Percentiles rank a stretch among this genome's conserved stretches.
Evolutionary conservation across 2,113 vertebrate species (phyloP).

Genomic region (Ammodramus savannarum): DNA sequence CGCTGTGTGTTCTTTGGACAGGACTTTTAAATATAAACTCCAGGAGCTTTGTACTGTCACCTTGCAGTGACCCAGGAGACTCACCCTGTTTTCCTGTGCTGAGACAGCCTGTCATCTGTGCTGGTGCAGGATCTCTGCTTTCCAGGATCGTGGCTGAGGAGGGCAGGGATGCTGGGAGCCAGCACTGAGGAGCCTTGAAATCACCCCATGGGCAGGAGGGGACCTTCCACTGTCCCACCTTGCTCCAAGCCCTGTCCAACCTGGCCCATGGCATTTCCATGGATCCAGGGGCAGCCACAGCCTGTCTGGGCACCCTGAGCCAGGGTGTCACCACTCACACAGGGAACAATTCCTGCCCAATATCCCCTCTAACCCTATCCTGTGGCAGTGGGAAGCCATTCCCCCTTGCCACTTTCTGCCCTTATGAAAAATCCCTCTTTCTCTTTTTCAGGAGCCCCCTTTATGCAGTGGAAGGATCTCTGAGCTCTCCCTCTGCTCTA

Average conservation of each 20-base stretch:
- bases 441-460: background rate
- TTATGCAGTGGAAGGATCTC: background rate
- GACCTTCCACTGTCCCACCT: rapidly evolving
- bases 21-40: background rate
- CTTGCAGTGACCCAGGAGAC: background rate
- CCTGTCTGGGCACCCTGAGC: background rate
- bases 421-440: background rate
- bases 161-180: background rate
- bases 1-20: background rate
- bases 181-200: background rate
- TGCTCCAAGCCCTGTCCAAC: rapidly evolving
- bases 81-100: background rate
- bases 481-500: background rate
- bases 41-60: background rate
- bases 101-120: background rate
- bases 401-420: background rate
- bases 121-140: background rate
- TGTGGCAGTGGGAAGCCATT: background rate
- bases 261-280: background rate
- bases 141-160: background rate
- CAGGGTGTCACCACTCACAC: background rate
- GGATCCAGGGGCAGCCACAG: background rate
- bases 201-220: background rate
- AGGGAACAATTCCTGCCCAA: background rate
- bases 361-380: background rate